phyloP scores from a whole-genome alignment of 2,797 vertebrate species.

The Pipistrellus kuhlii region DNA sequence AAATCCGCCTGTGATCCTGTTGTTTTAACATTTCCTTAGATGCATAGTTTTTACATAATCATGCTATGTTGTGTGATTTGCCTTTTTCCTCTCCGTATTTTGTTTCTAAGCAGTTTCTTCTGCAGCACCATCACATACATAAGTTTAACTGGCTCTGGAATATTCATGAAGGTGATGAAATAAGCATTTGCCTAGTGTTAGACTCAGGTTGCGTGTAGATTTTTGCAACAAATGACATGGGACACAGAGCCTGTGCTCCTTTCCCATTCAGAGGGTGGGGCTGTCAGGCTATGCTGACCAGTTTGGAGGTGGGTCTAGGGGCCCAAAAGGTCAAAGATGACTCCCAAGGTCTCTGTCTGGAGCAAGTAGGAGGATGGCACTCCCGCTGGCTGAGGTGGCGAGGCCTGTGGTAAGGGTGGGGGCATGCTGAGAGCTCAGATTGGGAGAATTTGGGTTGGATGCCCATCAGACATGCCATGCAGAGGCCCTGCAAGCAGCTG shows the following conservation, averaged over 20 bases:
- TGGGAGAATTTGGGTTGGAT: background rate
- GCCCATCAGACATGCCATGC: background rate
- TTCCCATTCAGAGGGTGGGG: background rate
- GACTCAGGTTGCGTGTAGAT: background rate
- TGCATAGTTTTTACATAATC: background rate
- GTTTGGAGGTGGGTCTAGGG: background rate
- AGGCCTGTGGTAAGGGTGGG: background rate
- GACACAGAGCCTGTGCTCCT: background rate
- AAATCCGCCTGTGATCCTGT: background rate
- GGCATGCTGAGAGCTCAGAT: background rate
- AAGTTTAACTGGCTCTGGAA: background rate
- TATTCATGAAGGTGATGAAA: background rate
- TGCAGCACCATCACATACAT: background rate
- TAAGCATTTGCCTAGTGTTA: background rate
- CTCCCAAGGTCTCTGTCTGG: background rate
- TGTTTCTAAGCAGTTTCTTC: conserved; percentile 16
- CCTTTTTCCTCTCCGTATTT: background rate
- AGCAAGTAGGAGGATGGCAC: background rate
- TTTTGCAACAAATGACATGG: background rate
- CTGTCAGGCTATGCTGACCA: background rate
- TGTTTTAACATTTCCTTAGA: background rate
- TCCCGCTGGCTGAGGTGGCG: background rate
- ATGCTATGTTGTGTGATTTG: background rate
- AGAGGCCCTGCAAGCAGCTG: background rate
- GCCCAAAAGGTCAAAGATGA: background rate